These are phyloP conservation scores for Lydus trimaculatus DNA, from an alignment of 2,888 invertebrate genomes.

Conservation along the genomic window DNA sequence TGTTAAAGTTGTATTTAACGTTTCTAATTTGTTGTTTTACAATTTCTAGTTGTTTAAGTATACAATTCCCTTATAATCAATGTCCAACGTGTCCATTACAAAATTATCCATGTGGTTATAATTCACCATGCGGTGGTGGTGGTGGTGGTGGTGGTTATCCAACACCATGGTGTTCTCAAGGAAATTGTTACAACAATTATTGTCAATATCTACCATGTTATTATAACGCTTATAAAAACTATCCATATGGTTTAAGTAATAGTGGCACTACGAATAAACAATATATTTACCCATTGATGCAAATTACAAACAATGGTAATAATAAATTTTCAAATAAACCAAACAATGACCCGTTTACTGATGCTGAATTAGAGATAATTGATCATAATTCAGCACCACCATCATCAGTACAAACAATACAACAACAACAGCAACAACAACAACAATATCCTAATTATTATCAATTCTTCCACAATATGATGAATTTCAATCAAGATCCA, in stretches of 20 bases:
- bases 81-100: background rate
- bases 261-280: background rate
- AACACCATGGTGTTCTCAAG: background rate
- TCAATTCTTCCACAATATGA: background rate
- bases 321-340: background rate
- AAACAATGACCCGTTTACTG: constrained; percentile 7
- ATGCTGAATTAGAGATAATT: constrained; percentile 15
- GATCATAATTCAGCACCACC: constrained; percentile 12
- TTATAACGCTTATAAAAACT: background rate
- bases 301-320: background rate
- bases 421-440: constrained; percentile 1
- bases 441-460: constrained; percentile 3
- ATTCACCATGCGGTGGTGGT: background rate
- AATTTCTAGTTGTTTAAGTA: background rate
- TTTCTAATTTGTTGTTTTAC: background rate
- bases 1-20: background rate
- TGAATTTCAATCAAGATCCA: constrained; percentile 25
- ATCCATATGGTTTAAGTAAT: background rate
- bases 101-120: background rate
- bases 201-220: constrained; percentile 6
- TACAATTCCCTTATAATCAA: background rate
- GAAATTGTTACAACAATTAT: background rate
- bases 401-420: background rate
- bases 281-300: background rate
- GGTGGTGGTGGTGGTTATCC: background rate